Base-by-base conservation (phyloP, 2,797 vertebrate species). In the Parauchenoglanis punctatus region DNA sequence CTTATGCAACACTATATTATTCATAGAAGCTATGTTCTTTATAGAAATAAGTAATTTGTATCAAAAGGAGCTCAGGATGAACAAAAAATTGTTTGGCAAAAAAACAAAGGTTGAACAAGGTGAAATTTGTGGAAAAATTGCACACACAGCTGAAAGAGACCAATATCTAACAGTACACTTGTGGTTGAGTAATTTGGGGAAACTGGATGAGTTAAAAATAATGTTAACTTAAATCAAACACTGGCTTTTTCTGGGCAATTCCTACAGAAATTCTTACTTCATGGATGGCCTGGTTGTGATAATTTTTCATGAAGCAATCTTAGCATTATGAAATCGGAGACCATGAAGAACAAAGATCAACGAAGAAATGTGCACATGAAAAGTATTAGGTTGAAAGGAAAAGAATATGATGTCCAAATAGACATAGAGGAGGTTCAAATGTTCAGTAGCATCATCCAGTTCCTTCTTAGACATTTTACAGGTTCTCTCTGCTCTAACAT, bases 401-500 rank as follows among this genome's bases (percentile, higher is more conserved):
- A 58, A 11, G 7, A 40, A 44, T n/a, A 75, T 23, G 18, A 40
- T 2, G 4, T 1, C 20, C 8, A 72, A 44, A 12, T 52, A 25
- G 68, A 59, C 93, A 82, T 96, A 94, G 13, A 97, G 94, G 11
- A 97, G 94, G 54, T 96, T 95, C 1, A 95, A 94, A 31, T 95
- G 91, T 89, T 97, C 95, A 0, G 93, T 96, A 88, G 95, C 93
- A 0, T 97, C 96, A 0, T 89, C 15, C 72, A 49, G 5, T 15
- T 75, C 72, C 10, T 49, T 6, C 13, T 49, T 7, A 46, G 44
- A 7, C 25, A 15, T 76, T 76, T 52, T 40, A 76, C 3, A 28
- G 5, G 1, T 52, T 49, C 10, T 97, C 97, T 92, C 97, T 49
- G 96, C 90, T 97, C 97, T 0, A 95, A 96, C 77, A 96, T 89